Base-by-base conservation (phyloP, 2,888 invertebrate genomes). In the Eudasyphora cyanicolor region DNA sequence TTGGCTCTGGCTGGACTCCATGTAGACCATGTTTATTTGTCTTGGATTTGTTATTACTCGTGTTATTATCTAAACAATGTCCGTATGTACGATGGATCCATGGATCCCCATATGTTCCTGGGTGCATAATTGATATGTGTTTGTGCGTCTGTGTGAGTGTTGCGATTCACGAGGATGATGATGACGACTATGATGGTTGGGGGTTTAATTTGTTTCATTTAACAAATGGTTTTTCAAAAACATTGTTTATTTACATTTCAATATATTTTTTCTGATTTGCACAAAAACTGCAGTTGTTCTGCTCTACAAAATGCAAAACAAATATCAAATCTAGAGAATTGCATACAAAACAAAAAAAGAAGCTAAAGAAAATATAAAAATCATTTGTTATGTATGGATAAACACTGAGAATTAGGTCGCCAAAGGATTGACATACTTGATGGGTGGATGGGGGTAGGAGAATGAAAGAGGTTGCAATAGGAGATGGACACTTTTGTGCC, bases 211-310 rank as follows among this genome's bases (percentile, higher is more conserved):
- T 80, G 74, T 64, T 75, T 73, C 76, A 69, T 82, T 76, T 54
- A 67, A 80, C 75, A 75, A 83, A 80, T 79, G 69, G 24, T 49
- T 62, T 82, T 74, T 42, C 12, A 14, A 74, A 83, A 73, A 69
- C 67, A 67, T 67, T 82, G 79, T 79, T 82, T 82, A 79, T 82
- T 79, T 82, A 82, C 54, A 74, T 62, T 70, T 83, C 76, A 76
- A 42, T 69, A 29, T 62, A 75, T 62, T 70, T 64, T 19, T 60
- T 67, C 45, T 32, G 74, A 78, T 60, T 67, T 71, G 71, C 45
- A 19, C 27, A 54, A 71, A 38, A 27, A 54, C 57, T 35, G 64
- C 38, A 64, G 32, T 64, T 64, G 64, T 35, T 64, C 21, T 64
- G 35, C 64, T 35, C 64, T 35, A 64, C n/a, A 60, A 64, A 64